A percentile compares a stretch with the other conserved stretches of the same genome.
Conservation (phyloP, 2,797 vertebrate species). For the Okamejei kenojei region DNA sequence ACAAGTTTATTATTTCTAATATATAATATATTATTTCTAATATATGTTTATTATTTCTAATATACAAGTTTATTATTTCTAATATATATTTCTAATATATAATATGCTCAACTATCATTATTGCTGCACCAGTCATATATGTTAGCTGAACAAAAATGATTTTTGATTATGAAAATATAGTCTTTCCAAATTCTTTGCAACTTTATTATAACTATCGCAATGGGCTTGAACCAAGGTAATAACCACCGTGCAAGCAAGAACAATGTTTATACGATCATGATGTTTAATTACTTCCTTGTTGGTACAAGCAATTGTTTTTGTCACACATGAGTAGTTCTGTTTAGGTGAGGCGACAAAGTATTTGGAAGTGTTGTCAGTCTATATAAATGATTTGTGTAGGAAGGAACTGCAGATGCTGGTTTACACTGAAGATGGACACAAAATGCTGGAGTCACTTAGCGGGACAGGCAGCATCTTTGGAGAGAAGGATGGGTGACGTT, state of each 20-base stretch:
- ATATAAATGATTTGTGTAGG: background rate
- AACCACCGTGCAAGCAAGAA: background rate
- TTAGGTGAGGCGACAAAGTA: background rate
- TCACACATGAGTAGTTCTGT: background rate
- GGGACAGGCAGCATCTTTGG: too few relatives aligned
- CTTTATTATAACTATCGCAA: background rate
- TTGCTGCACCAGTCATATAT: background rate
- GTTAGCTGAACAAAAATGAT: background rate
- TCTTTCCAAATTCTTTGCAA: background rate
- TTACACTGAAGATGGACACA: too few relatives aligned
- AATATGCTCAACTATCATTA: background rate
- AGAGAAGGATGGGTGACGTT: too few relatives aligned
- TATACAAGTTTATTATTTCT: background rate
- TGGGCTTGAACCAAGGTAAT: background rate
- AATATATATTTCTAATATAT: too few relatives aligned
- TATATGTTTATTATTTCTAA: background rate
- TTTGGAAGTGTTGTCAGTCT: background rate
- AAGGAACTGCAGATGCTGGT: too few relatives aligned
- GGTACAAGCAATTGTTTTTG: background rate
- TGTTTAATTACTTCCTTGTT: background rate
- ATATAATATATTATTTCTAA: background rate
- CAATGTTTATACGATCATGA: background rate
- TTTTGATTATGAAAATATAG: background rate
- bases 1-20: background rate
- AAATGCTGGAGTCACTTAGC: too few relatives aligned